These are phyloP conservation scores for Byasa hedistus DNA, from an alignment of 2,888 invertebrate genomes.

Conservation along the genomic window DNA sequence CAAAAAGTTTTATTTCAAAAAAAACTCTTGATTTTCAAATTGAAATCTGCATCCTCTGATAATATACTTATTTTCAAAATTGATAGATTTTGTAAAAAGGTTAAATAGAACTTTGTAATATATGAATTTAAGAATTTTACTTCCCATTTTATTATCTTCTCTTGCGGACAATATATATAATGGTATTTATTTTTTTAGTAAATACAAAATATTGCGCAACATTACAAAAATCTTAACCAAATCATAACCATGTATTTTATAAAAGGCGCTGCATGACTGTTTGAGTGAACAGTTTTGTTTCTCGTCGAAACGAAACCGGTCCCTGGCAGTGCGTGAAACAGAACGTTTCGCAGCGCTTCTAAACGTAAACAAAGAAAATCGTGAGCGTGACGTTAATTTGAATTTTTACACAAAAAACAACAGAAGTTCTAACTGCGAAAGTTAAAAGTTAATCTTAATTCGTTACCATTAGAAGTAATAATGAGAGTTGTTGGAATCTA, in stretches of 20 bases:
- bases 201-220: neutral
- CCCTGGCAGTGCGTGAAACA: conserved; percentile 37
- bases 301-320: neutral
- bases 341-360: conserved; percentile 40
- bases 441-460: neutral
- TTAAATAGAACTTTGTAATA: too few relatives aligned
- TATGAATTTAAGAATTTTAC: too few relatives aligned
- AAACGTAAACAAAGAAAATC: conserved; percentile 59
- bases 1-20: too few relatives aligned
- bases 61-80: too few relatives aligned
- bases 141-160: too few relatives aligned
- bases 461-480: neutral
- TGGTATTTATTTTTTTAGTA: too few relatives aligned
- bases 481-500: conserved; percentile 36
- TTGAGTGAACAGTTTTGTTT: neutral
- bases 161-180: too few relatives aligned
- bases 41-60: too few relatives aligned
- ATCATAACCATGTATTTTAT: neutral
- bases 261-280: neutral
- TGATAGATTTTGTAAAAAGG: too few relatives aligned
- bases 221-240: neutral
- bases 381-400: conserved; percentile 64
- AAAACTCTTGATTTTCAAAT: too few relatives aligned
- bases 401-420: conserved; percentile 54
- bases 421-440: conserved; percentile 41